Base-by-base conservation (phyloP, 2,888 invertebrate species). In the Drosophila subsilvestris region DNA sequence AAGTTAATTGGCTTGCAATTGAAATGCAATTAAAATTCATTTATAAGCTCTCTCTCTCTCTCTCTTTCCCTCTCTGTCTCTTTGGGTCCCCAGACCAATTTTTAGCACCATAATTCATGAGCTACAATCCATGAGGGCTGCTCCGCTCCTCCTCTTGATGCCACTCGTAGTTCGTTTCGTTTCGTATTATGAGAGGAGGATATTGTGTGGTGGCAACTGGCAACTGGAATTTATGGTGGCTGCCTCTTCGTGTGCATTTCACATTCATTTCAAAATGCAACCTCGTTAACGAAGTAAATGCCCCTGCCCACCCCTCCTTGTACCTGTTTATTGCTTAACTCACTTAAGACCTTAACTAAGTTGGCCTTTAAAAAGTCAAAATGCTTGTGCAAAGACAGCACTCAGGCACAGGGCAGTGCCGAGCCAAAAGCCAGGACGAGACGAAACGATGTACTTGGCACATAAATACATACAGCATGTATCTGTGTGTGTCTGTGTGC, bases 311-410 rank as follows among this genome's bases (percentile, higher is more conserved):
- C 32, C 49, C 27, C 20, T n/a, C n/a, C 48, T 25, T 25, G 29
- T 10, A 25, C 25, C 70, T 63, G 63, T 63, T 72, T 55, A 71
- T 44, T 73, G 45, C 56, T 73, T 63, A 73, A 71, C 65, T 74
- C 53, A 73, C 74, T 71, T 71, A 71, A 71, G 71, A 71, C 71
- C 71, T 51, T 73, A 58, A 63, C 65, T 49, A 53, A 71, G 74
- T 82, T 83, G 83, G 75, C 83, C 75, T 87, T 85, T 83, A 82
- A 85, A 82, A 83, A 88, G 86, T 83, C 87, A 82, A 71, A 71
- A 63, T 54, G 62, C 49, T 73, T 17, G 42, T 45, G 55, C 63
- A 44, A 44, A 49, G 67, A 55, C 67, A 55, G 37, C 6, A n/a
- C 37, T 14, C 12, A 4, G 32, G 32, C 32, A 29, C 65, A n/a